Evolutionary conservation across 1,140 invertebrate genomes (phyloP), one percentile per base, ranked within the genome.

Genomic region (Heliconius nattereri): DNA sequence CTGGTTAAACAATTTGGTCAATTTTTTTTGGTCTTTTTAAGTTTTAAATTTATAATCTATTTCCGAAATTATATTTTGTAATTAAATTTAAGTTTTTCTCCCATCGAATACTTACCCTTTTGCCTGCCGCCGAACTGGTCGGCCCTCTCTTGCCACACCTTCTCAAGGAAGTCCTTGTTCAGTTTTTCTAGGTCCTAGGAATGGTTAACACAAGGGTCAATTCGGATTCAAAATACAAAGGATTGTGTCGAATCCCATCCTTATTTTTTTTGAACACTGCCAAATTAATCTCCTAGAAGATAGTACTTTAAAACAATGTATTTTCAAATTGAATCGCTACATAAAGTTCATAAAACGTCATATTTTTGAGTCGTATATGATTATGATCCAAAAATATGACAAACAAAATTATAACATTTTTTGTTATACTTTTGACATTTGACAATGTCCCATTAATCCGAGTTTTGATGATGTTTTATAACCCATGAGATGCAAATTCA

Each of bases 41-140:
- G 19, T 20, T 52, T 19, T 20, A 52, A 52, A 7, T 20, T 20
- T 52, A 52, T 20, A 52, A 52, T 52, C 19, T 52, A 7, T 52
- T 52, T 52, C 49, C 49, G 1, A 57, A 35, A 23, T 57, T 54
- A 29, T 54, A 26, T 40, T 54, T 26, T 37, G n/a, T 20, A 71
- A 70, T 49, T 29, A 71, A 2, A 70, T 70, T n/a, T 2, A 45
- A 29, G 29, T 40, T 35, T 40, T 45, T 20, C 8, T 35, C 20
- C 29, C 19, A 40, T 45, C 40, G 40, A 26, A 54, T 32, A 78
- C 97, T 96, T 97, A 98, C 98, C 95, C 96, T 98, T 98, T 94
- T 97, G 97, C 90, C 98, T 97, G 94, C 97, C 97, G 90, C 97
- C 96, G 95, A 98, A 98, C 94, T 97, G 97, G 86, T 97, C 96